Evolutionary conservation across 2,888 invertebrate genomes (phyloP).

Genomic region (Xanthia togata): DNA sequence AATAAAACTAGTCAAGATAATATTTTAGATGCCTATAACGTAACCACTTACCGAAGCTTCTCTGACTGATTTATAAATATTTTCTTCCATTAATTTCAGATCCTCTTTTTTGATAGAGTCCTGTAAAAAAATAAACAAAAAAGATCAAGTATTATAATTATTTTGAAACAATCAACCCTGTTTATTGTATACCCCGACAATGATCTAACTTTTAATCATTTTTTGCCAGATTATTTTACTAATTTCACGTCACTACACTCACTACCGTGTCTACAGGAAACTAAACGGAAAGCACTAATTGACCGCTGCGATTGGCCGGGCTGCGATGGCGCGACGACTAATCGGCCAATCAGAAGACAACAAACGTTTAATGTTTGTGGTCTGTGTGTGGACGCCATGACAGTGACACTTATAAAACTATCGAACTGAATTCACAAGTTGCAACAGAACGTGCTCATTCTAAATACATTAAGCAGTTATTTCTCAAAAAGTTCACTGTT

Average conservation of each 20-base stretch:
- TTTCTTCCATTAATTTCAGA: conserved; percentile 80
- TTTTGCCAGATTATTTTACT: neutral
- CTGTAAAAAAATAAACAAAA: conserved; percentile 65
- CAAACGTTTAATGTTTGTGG: neutral
- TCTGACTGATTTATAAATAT: conserved; percentile 77
- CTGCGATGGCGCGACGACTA: neutral
- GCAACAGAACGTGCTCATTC: neutral
- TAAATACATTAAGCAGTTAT: no score
- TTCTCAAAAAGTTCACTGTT: neutral
- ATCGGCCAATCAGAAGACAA: neutral
- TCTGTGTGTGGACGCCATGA: neutral
- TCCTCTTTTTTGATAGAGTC: conserved; percentile 80
- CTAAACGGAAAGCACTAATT: neutral
- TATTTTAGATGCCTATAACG: neutral
- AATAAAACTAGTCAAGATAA: neutral
- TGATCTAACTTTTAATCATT: no score
- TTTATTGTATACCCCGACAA: no score
- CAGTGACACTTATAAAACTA: neutral
- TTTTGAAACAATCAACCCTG: no score
- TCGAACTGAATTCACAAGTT: neutral
- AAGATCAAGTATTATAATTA: neutral
- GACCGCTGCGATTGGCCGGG: neutral
- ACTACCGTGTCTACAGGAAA: neutral
- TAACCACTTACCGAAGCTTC: conserved; percentile 74
- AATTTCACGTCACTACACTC: neutral